phyloP scores from a whole-genome alignment of 1,140 invertebrate species.

The Euura saliciscinereae region DNA sequence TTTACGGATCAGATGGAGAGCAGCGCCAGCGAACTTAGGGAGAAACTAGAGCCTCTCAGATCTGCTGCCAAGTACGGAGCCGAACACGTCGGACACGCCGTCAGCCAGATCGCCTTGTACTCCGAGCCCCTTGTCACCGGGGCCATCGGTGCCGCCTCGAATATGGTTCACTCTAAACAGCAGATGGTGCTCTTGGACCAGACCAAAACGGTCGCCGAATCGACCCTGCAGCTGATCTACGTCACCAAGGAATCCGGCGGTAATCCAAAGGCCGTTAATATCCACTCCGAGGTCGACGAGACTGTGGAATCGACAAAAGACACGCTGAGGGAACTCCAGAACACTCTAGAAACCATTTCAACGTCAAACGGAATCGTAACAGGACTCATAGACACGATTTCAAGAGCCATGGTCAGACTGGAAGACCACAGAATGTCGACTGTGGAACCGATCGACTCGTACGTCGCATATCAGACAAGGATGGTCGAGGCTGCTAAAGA shows the following conservation, averaged over 20 bases:
- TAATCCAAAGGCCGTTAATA: constrained; percentile 84
- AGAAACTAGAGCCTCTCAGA: constrained; percentile 82
- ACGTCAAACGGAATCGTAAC: constrained; percentile 85
- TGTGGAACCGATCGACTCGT: constrained; percentile 68
- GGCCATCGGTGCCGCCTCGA: constrained; percentile 87
- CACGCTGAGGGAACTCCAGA: constrained; percentile 81
- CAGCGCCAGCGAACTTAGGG: constrained; percentile 76
- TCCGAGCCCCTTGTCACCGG: constrained; percentile 85
- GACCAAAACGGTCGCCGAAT: constrained; percentile 93
- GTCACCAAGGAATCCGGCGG: constrained; percentile 89
- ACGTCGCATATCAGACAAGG: constrained; percentile 96
- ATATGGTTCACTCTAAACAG: constrained; percentile 87
- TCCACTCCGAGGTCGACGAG: constrained; percentile 86
- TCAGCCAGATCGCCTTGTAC: constrained; percentile 81
- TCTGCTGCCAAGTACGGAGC: constrained; percentile 88
- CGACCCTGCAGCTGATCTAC: constrained; percentile 83
- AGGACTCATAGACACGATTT: constrained; percentile 89
- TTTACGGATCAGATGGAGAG: constrained; percentile 81
- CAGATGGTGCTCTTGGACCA: constrained; percentile 91
- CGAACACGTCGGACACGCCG: constrained; percentile 89
- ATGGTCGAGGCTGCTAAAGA: constrained; percentile 96
- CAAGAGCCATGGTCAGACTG: constrained; percentile 81
- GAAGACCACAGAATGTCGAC: constrained; percentile 68
- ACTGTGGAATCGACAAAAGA: constrained; percentile 78
- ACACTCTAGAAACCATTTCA: constrained; percentile 82